Conservation (phyloP, 2,113 vertebrate species). For the Nyctibius bracteatus region DNA sequence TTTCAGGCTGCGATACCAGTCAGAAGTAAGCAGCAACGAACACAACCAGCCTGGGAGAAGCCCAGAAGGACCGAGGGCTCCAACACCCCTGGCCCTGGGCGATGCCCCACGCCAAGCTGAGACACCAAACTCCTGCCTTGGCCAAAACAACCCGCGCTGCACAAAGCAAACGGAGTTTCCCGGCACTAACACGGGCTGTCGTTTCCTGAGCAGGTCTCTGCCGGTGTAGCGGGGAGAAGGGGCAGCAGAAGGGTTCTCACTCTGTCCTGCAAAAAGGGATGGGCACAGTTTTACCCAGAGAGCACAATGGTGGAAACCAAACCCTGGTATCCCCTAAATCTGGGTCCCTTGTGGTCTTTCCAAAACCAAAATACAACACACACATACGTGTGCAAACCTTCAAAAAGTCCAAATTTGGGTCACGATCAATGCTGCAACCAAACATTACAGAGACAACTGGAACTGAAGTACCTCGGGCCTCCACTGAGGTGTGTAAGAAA, state of each 20-base stretch:
- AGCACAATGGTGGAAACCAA: background rate
- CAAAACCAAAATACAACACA: background rate
- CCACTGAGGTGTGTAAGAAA: background rate
- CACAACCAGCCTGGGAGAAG: background rate
- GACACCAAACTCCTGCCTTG: background rate
- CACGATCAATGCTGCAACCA: background rate
- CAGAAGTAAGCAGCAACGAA: background rate
- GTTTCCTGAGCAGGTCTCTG: background rate
- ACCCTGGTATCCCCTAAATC: background rate
- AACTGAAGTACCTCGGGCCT: background rate
- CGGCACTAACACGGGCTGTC: accelerated
- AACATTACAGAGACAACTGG: background rate
- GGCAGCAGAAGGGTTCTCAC: background rate
- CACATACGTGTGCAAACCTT: accelerated
- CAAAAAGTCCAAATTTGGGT: background rate
- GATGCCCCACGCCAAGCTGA: background rate
- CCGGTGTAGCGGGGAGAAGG: accelerated
- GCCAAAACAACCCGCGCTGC: background rate
- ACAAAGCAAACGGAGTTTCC: background rate
- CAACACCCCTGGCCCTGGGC: accelerated
- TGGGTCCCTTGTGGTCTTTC: background rate
- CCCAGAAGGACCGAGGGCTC: background rate
- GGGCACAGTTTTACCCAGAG: background rate
- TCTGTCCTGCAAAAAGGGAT: accelerated
- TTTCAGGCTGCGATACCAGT: background rate